Conservation (phyloP, 2,113 vertebrate genomes). For the Pseudopodoces humilis region DNA sequence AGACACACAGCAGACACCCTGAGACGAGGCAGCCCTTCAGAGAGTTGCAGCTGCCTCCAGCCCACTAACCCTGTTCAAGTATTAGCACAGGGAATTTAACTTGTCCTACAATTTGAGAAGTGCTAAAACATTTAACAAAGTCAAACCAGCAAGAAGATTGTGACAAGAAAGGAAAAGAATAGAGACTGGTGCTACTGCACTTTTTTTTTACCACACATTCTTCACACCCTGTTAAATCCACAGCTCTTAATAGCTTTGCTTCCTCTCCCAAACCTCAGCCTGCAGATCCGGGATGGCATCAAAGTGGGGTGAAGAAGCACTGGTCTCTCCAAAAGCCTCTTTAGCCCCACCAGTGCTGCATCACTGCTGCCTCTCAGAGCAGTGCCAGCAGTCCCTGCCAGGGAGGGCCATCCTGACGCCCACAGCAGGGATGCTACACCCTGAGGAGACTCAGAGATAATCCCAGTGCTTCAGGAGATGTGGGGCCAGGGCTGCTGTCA, state of each 20-base stretch:
- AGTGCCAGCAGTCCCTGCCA: not conserved
- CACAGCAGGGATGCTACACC: not conserved
- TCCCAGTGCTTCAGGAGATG: not conserved
- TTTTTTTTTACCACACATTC: not conserved
- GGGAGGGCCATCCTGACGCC: accelerated
- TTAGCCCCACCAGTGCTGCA: not conserved
- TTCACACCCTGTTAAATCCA: not conserved
- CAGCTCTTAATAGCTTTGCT: not conserved
- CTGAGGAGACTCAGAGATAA: not conserved
- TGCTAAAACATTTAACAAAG: not conserved
- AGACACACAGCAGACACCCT: not conserved
- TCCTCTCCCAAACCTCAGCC: not conserved
- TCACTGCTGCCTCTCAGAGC: not conserved
- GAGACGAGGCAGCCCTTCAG: not conserved
- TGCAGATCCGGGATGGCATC: accelerated
- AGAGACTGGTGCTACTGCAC: not conserved
- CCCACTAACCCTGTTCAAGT: conserved; percentile 1
- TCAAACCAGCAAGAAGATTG: not conserved
- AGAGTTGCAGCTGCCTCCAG: not conserved
- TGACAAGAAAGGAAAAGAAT: not conserved
- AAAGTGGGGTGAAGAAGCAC: not conserved
- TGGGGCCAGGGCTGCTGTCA: not conserved
- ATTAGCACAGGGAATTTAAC: not conserved
- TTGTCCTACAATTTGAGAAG: not conserved
- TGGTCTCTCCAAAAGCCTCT: not conserved